phyloP scores from a whole-genome alignment of 2,797 vertebrate genomes.

The Mallotus villosus region DNA sequence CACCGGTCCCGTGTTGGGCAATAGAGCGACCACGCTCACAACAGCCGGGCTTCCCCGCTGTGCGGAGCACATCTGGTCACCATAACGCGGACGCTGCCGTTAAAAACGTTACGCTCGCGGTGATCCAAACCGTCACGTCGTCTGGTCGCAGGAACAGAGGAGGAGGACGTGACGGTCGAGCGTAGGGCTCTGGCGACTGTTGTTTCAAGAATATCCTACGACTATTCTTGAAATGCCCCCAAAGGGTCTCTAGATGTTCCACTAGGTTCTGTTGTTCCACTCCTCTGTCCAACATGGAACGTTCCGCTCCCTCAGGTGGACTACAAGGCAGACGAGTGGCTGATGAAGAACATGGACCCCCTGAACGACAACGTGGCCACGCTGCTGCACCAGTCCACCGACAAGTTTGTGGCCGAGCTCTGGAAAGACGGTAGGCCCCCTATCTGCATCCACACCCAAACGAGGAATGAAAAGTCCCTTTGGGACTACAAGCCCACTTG shows the following conservation, averaged over 20 bases:
- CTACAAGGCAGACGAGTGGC: constrained; percentile 90
- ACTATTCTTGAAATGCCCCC: no score
- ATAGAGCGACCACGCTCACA: not conserved
- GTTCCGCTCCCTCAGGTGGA: constrained; percentile 78
- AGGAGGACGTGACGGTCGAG: no score
- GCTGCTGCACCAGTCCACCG: constrained; percentile 84
- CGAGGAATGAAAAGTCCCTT: not conserved
- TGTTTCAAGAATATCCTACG: no score
- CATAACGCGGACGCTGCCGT: not conserved
- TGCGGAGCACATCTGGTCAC: constrained; percentile 16
- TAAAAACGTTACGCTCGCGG: not conserved
- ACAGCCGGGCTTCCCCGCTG: not conserved
- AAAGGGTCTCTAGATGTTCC: no score
- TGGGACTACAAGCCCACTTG: not conserved
- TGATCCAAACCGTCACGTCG: no score
- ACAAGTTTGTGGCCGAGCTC: constrained; percentile 88
- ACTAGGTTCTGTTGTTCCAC: no score
- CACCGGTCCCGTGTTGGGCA: not conserved
- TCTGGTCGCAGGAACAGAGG: no score
- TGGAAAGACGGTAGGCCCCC: constrained; percentile 86
- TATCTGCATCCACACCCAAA: not conserved
- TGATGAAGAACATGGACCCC: constrained; percentile 94
- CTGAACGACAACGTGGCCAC: constrained; percentile 90
- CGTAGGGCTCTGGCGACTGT: no score
- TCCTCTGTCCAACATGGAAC: no score